These are phyloP conservation scores for Semnornis frantzii DNA, from an alignment of 2,113 vertebrate genomes.

Conservation along the genomic window DNA sequence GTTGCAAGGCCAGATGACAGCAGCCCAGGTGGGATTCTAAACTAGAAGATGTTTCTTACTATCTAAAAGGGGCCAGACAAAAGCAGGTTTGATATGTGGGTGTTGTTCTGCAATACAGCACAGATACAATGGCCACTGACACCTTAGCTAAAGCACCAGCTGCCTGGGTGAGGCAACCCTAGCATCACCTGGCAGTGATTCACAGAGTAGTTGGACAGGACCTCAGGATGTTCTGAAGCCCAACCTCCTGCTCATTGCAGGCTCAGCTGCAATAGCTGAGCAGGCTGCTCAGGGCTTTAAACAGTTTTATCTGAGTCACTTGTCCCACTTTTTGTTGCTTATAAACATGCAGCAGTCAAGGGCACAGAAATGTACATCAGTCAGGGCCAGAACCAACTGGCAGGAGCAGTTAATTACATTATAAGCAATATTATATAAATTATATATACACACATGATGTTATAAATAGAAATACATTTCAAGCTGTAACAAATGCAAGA, in stretches of 20 bases:
- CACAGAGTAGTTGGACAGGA: background rate
- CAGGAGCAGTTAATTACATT: background rate
- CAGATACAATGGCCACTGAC: background rate
- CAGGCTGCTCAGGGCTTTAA: background rate
- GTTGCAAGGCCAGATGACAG: background rate
- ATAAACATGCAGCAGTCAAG: background rate
- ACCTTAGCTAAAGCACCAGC: background rate
- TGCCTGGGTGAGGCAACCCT: background rate
- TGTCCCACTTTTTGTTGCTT: background rate
- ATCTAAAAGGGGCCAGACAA: background rate
- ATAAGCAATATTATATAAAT: no score
- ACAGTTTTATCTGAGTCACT: background rate
- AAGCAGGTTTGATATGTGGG: background rate
- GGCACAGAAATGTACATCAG: fast-evolving
- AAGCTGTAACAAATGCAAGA: no score
- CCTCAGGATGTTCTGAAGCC: background rate
- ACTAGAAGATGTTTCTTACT: background rate
- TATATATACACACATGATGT: no score
- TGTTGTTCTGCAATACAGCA: background rate
- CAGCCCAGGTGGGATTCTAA: background rate
- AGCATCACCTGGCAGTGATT: fast-evolving
- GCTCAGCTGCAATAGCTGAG: background rate
- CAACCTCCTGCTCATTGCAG: background rate
- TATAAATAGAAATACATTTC: background rate
- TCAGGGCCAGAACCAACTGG: background rate